A percentile compares a stretch with the other conserved stretches of the same genome.
Evolutionary conservation across 2,113 vertebrate genomes (phyloP).

Genomic region (Syrmaticus mikado): DNA sequence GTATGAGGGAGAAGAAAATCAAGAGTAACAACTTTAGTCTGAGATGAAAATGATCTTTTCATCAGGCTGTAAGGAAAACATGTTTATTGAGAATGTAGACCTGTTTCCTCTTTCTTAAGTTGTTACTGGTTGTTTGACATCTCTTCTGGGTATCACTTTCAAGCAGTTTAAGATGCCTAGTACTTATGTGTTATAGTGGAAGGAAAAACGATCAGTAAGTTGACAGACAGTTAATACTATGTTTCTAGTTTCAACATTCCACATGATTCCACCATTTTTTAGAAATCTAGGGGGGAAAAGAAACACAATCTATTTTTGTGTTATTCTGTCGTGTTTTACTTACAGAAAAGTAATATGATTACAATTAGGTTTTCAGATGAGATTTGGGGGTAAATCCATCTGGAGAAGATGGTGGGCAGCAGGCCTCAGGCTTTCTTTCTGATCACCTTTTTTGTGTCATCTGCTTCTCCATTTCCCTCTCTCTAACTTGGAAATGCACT

Average conservation of each 20-base stretch:
- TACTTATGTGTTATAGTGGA: neutral
- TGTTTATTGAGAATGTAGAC: neutral
- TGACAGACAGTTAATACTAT: neutral
- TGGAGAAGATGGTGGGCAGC: neutral
- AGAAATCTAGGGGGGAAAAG: neutral
- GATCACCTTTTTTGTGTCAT: neutral
- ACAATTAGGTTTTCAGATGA: neutral
- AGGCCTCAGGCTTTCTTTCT: neutral
- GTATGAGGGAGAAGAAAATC: neutral
- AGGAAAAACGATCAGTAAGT: neutral
- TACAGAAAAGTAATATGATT: neutral
- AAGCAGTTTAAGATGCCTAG: neutral
- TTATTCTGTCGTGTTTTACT: neutral
- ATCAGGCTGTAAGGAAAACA: neutral
- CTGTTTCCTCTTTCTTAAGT: neutral
- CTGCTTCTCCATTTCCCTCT: neutral
- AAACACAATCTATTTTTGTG: neutral
- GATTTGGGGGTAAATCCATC: neutral
- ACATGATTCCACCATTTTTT: neutral
- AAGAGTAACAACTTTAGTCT: neutral
- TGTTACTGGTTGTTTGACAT: neutral
- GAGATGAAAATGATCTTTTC: constrained; percentile 19
- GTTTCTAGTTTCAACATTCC: neutral
- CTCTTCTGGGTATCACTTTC: neutral
- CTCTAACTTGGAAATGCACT: neutral